Percentiles rank a stretch among this genome's conserved stretches.
Evolutionary conservation across 2,113 vertebrate genomes (phyloP).

Genomic region (Psittacara wagleri): DNA sequence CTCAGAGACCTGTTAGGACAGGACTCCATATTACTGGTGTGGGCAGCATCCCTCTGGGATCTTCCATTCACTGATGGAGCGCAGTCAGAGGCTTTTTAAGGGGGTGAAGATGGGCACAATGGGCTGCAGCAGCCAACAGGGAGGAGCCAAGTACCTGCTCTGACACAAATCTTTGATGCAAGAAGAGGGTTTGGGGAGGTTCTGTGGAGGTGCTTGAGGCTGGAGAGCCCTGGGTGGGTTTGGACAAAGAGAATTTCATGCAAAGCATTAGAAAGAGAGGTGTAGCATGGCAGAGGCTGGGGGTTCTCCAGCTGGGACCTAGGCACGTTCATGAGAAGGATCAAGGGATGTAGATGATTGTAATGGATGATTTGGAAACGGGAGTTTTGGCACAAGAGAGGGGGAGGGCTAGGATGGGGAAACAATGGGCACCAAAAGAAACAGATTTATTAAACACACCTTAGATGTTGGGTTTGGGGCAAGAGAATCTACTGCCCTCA

Average conservation of each 20-base stretch:
- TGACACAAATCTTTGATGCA: neutral
- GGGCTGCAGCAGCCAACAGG: neutral
- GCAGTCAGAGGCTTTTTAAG: neutral
- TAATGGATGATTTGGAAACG: neutral
- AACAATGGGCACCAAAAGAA: rapidly evolving
- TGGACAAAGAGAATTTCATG: neutral
- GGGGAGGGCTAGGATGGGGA: rapidly evolving
- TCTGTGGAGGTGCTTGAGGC: neutral
- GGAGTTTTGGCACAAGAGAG: neutral
- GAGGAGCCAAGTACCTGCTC: neutral
- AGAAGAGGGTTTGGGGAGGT: neutral
- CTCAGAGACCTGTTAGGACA: neutral
- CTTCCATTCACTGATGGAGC: neutral
- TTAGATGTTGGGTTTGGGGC: neutral
- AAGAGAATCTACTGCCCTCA: neutral
- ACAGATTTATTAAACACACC: neutral
- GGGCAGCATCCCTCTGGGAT: neutral
- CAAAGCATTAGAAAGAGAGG: neutral
- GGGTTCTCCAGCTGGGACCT: neutral
- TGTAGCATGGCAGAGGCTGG: neutral
- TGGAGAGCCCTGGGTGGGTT: neutral
- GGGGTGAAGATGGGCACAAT: neutral
- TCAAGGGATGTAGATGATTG: neutral
- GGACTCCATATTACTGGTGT: neutral
- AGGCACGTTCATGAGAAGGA: neutral